A percentile compares a stretch with the other conserved stretches of the same genome.
These are phyloP conservation scores for Halichoerus grypus DNA, from an alignment of 2,113 vertebrate genomes.

Conservation along the genomic window DNA sequence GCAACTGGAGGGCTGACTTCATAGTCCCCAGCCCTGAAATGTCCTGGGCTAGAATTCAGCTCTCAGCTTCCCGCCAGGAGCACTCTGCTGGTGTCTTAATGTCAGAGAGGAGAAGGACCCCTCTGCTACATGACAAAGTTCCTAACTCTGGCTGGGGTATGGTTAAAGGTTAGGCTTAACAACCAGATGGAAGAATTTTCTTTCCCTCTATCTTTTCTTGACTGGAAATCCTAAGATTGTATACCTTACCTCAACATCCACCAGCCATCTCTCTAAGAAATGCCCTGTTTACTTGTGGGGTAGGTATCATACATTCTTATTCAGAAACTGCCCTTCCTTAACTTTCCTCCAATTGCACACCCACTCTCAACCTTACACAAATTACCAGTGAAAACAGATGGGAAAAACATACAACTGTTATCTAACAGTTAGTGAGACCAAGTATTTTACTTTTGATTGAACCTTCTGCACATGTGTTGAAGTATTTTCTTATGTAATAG, in stretches of 20 bases:
- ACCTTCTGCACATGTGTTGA: background rate
- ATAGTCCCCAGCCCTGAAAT: background rate
- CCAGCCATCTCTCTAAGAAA: background rate
- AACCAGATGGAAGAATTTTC: background rate
- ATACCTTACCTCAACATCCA: background rate
- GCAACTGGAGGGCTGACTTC: background rate
- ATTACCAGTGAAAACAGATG: background rate
- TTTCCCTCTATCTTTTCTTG: slow-evolving; percentile 22
- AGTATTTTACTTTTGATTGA: slow-evolving; percentile 33
- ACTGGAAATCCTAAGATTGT: background rate
- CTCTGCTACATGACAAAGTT: background rate
- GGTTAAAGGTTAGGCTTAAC: slow-evolving; percentile 1
- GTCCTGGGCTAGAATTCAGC: background rate
- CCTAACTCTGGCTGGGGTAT: background rate
- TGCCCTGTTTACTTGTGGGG: background rate
- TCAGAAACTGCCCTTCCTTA: background rate
- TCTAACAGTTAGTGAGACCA: background rate
- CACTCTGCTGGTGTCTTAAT: background rate
- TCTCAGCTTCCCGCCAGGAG: background rate
- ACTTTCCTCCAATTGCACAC: background rate
- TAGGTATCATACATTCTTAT: background rate
- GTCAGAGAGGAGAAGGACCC: background rate
- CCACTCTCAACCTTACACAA: background rate
- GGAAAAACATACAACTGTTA: background rate
- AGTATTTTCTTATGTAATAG: background rate